Conservation (phyloP, 2,888 invertebrate genomes). For the Ophraella communa region DNA sequence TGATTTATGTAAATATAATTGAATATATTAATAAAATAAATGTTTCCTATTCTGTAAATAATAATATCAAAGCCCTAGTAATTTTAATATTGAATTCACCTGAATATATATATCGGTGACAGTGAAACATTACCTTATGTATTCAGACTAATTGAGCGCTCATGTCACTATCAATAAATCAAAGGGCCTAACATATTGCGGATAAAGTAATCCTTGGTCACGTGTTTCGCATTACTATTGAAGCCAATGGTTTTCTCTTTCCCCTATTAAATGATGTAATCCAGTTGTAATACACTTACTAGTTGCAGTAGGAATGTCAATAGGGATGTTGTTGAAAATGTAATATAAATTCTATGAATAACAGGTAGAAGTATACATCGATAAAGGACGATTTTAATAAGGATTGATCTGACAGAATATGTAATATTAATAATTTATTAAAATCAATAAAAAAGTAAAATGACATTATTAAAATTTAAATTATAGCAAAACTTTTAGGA, state of each 20-base stretch:
- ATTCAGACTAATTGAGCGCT: constrained; percentile 53
- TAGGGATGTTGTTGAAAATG: constrained; percentile 7
- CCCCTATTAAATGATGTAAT: constrained; percentile 43
- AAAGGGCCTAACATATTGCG: constrained; percentile 54
- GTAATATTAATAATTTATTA: no score
- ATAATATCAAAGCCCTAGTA: no score
- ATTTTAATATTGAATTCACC: not conserved
- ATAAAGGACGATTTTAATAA: not conserved
- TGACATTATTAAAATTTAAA: no score
- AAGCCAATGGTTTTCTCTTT: constrained; percentile 46
- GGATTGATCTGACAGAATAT: not conserved
- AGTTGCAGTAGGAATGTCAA: constrained; percentile 39
- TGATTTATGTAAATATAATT: no score
- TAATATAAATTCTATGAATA: constrained; percentile 10
- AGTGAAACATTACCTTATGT: constrained; percentile 29
- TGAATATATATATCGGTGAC: constrained; percentile 13
- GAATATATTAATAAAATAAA: no score
- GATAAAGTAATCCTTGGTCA: constrained; percentile 53
- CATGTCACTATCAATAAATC: constrained; percentile 57
- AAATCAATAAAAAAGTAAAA: no score
- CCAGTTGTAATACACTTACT: constrained; percentile 51
- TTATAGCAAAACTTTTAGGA: no score
- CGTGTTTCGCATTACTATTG: constrained; percentile 53
- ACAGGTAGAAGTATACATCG: not conserved
- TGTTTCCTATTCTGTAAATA: no score